These are phyloP conservation scores for Cebus imitator DNA, from an alignment of 2,113 vertebrate species.

Conservation along the genomic window DNA sequence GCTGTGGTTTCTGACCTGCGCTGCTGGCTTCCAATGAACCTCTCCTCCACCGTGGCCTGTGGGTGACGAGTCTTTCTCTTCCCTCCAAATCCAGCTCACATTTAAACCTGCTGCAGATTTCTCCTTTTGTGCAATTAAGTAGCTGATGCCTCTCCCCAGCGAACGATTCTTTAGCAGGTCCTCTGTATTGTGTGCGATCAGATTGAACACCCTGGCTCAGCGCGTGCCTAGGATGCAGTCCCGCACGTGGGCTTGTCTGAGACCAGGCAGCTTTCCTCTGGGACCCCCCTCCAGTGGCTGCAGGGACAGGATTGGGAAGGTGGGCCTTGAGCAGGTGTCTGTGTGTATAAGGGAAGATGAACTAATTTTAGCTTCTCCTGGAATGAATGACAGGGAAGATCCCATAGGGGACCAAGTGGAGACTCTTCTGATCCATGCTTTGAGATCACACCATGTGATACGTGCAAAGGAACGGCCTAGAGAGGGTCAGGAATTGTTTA, in stretches of 20 bases:
- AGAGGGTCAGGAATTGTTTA: neutral
- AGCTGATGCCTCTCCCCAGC: neutral
- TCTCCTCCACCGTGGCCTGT: rapidly evolving
- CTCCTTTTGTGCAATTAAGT: rapidly evolving
- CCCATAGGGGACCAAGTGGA: rapidly evolving
- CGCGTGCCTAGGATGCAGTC: rapidly evolving
- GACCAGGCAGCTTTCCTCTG: neutral
- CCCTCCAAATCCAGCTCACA: neutral
- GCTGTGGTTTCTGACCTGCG: conserved; percentile 23
- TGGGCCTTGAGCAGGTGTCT: neutral
- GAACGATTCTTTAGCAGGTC: neutral
- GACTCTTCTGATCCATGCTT: neutral
- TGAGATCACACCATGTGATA: rapidly evolving
- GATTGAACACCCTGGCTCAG: neutral
- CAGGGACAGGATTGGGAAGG: neutral
- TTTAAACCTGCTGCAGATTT: neutral
- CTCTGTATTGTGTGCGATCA: rapidly evolving
- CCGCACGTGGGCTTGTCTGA: neutral
- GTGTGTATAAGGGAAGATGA: rapidly evolving
- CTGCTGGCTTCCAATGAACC: rapidly evolving
- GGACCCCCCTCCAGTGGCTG: neutral
- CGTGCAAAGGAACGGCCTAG: rapidly evolving
- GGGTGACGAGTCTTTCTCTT: neutral
- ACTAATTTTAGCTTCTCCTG: neutral
- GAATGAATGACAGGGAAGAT: no score